Percentiles rank a stretch among this genome's conserved stretches.
Evolutionary conservation across 2,888 invertebrate species (phyloP).

Genomic region (Leptarthrus brevirostris): DNA sequence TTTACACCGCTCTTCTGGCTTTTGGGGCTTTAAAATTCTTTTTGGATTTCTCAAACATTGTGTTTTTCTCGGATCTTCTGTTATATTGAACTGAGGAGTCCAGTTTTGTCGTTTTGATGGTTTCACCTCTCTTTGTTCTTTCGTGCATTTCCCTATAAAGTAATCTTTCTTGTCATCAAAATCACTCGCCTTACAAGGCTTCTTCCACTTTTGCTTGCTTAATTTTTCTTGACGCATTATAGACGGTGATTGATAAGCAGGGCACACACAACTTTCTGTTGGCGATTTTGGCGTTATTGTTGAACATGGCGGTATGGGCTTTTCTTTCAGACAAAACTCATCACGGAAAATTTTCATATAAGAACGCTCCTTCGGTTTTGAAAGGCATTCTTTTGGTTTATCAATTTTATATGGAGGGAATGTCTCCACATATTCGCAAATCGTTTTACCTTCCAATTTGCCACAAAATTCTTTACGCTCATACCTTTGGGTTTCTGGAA

Average conservation of each 20-base stretch:
- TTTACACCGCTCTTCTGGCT: conserved; percentile 55
- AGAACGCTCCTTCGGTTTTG: background rate
- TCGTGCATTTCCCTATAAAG: background rate
- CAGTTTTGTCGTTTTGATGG: background rate
- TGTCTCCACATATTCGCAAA: background rate
- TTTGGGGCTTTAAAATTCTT: background rate
- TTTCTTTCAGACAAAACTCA: background rate
- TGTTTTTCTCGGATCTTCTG: conserved; percentile 62
- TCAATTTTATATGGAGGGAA: background rate
- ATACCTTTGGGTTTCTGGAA: too few species aligned
- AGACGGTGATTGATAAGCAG: background rate
- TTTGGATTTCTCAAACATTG: conserved; percentile 62
- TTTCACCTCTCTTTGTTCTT: background rate
- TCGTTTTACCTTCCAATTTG: background rate
- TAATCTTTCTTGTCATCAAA: background rate
- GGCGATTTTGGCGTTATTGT: background rate
- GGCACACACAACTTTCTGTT: background rate
- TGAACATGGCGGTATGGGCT: background rate
- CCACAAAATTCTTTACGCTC: too few species aligned
- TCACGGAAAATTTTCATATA: background rate
- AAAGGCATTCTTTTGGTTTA: background rate
- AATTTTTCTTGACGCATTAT: too few species aligned
- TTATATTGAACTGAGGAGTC: conserved; percentile 59
- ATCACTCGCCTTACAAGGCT: conserved; percentile 9
- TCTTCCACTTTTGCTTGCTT: background rate